Conservation (phyloP, 2,888 invertebrate species). For the Cosmopolites sordidus region DNA sequence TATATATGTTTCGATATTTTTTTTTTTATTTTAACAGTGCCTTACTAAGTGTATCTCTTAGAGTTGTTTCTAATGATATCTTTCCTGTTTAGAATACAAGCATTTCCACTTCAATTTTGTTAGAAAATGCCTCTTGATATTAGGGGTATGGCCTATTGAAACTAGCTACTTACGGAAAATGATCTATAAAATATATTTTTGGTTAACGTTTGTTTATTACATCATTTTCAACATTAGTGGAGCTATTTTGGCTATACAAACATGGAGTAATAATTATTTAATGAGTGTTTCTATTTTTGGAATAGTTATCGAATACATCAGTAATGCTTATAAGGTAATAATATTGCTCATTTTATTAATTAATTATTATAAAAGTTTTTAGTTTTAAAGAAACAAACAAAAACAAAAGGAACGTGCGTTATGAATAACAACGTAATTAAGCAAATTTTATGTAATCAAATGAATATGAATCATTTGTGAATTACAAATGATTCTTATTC, state of each 20-base stretch:
- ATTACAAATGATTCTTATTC: no score
- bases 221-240: slow-evolving; percentile 8
- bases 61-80: no score
- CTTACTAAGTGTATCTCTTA: no score
- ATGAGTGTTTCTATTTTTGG: slow-evolving; percentile 1
- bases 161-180: background rate
- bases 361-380: no score
- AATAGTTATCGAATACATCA: slow-evolving; percentile 3
- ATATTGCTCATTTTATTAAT: no score
- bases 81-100: background rate
- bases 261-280: background rate
- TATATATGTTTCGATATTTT: no score
- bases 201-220: slow-evolving; percentile 7
- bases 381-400: no score
- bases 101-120: slow-evolving; percentile 17
- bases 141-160: slow-evolving; percentile 20
- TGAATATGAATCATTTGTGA: no score
- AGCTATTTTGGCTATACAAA: background rate
- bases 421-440: no score
- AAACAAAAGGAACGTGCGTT: no score
- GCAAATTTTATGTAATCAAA: no score
- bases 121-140: slow-evolving; percentile 6
- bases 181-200: slow-evolving; percentile 16
- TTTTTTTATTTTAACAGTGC: no score
- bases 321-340: slow-evolving; percentile 5